phyloP scores from a whole-genome alignment of 2,888 invertebrate genomes.

The Pristionchus mayeri region DNA sequence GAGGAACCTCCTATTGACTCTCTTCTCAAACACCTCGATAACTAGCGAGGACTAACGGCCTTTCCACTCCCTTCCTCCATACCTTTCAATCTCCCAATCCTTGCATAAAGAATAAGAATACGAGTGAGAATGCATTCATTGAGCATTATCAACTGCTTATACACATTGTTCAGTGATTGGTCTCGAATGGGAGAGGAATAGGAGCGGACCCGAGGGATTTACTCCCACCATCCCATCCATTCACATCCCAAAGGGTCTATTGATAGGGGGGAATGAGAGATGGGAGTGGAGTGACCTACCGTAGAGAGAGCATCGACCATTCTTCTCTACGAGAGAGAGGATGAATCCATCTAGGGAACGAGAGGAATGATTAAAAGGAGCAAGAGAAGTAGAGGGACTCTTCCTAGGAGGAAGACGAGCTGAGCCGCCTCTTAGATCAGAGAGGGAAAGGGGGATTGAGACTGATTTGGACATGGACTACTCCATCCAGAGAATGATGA shows the following conservation, averaged over 20 bases:
- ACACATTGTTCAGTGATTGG: slow-evolving; percentile 8
- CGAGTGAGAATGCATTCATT: neutral
- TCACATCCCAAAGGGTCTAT: slow-evolving; percentile 4
- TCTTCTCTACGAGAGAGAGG: slow-evolving; percentile 16
- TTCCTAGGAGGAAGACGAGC: slow-evolving; percentile 50
- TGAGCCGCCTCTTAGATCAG: slow-evolving; percentile 58
- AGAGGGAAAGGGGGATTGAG: slow-evolving; percentile 62
- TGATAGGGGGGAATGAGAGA: neutral
- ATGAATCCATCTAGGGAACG: slow-evolving; percentile 45
- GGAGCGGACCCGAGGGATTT: neutral
- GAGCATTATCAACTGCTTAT: too few relatives aligned
- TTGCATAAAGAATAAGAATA: neutral
- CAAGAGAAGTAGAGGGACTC: neutral
- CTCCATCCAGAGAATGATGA: neutral
- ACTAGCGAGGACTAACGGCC: slow-evolving; percentile 1
- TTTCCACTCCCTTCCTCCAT: neutral
- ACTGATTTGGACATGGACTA: slow-evolving; percentile 54
- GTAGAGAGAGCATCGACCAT: neutral
- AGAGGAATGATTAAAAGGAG: neutral
- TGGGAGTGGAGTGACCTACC: neutral
- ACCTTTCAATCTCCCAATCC: neutral
- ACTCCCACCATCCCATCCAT: neutral
- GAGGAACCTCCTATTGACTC: neutral
- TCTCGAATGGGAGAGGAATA: neutral
- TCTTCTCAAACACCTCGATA: slow-evolving; percentile 20